Evolutionary conservation across 2,797 vertebrate species (phyloP).

Genomic region (Dallia pectoralis): DNA sequence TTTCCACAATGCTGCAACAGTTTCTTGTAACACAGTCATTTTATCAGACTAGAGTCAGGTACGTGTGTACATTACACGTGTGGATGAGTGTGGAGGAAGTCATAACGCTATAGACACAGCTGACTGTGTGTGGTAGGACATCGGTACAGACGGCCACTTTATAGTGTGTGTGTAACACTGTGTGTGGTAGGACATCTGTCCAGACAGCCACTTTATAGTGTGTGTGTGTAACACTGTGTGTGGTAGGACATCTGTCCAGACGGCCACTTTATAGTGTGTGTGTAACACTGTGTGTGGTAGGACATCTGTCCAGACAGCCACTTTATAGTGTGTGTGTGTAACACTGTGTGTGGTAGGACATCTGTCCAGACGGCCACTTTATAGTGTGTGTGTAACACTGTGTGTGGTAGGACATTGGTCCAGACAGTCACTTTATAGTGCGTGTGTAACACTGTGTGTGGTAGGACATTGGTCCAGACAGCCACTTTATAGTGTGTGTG

Average conservation of each 20-base stretch:
- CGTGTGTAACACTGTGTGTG: background rate
- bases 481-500: background rate
- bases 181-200: background rate
- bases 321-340: background rate
- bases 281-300: background rate
- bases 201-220: background rate
- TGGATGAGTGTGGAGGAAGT: background rate
- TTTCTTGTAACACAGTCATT: no score
- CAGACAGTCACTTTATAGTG: background rate
- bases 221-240: no score
- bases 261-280: background rate
- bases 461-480: background rate
- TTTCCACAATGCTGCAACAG: no score
- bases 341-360: background rate
- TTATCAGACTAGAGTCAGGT: no score
- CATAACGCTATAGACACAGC: background rate
- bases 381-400: background rate
- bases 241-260: background rate
- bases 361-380: no score
- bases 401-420: background rate
- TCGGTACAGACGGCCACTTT: no score
- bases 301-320: background rate
- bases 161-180: background rate
- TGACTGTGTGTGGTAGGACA: background rate
- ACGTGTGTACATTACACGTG: background rate